These are phyloP conservation scores for Ips typographus DNA, from an alignment of 1,140 invertebrate species.

Conservation along the genomic window DNA sequence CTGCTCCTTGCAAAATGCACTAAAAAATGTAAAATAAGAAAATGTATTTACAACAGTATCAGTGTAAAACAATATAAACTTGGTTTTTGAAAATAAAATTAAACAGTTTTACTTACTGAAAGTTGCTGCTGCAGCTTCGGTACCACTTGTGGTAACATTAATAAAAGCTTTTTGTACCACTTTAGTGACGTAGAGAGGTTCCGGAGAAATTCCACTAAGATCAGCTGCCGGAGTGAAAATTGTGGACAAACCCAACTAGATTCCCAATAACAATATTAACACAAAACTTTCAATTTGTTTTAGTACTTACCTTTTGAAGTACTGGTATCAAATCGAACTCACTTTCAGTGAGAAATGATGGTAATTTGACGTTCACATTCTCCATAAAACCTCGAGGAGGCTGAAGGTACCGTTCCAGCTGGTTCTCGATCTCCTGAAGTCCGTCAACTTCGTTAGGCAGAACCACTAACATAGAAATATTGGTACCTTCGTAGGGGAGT, in stretches of 20 bases:
- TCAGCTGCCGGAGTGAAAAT: conserved; percentile 57
- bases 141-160: conserved; percentile 69
- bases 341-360: conserved; percentile 54
- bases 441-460: conserved; percentile 65
- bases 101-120: conserved; percentile 48
- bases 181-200: conserved; percentile 35
- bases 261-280: conserved; percentile 8
- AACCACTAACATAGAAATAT: conserved; percentile 59
- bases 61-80: no score
- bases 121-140: conserved; percentile 66
- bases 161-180: conserved; percentile 65
- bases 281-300: not conserved
- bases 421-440: conserved; percentile 43
- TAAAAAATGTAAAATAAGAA: not conserved
- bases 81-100: no score
- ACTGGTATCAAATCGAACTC: conserved; percentile 48
- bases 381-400: conserved; percentile 34
- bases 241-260: conserved; percentile 55
- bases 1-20: conserved; percentile 5
- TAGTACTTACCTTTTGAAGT: conserved; percentile 47
- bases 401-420: conserved; percentile 38
- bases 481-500: conserved; percentile 59
- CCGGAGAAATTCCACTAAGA: conserved; percentile 49
- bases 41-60: no score
- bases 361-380: conserved; percentile 46